Percentiles rank a stretch among this genome's conserved stretches.
These are phyloP conservation scores for Anthonomus grandis DNA, from an alignment of 1,140 invertebrate species.

Conservation along the genomic window DNA sequence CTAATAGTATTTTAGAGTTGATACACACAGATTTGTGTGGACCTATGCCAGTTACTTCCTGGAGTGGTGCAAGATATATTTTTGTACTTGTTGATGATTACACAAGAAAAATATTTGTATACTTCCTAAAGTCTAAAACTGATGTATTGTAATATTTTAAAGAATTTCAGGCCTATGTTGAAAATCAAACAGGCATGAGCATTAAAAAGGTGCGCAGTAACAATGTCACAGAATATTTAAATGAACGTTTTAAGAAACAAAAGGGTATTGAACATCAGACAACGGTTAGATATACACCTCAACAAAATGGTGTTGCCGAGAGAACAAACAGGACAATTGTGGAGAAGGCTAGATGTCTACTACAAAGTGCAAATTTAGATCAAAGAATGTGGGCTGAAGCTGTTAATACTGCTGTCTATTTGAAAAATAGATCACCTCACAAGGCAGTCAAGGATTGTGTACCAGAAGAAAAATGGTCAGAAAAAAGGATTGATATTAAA, in stretches of 20 bases:
- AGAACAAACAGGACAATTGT: slow-evolving; percentile 47
- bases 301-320: slow-evolving; percentile 49
- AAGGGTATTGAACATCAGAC: slow-evolving; percentile 33
- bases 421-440: slow-evolving; percentile 44
- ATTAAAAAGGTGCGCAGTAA: slow-evolving; percentile 31
- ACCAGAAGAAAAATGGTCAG: too few species aligned
- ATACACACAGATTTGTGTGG: slow-evolving; percentile 27
- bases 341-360: slow-evolving; percentile 41
- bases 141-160: slow-evolving; percentile 34
- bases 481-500: too few species aligned
- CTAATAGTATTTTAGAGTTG: slow-evolving; percentile 20
- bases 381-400: slow-evolving; percentile 49
- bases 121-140: slow-evolving; percentile 39
- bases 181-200: slow-evolving; percentile 40
- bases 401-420: slow-evolving; percentile 47
- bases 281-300: slow-evolving; percentile 36
- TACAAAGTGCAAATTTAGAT: slow-evolving; percentile 37
- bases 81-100: slow-evolving; percentile 47
- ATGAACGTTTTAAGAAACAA: slow-evolving; percentile 20
- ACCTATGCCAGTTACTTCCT: slow-evolving; percentile 24
- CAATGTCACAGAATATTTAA: slow-evolving; percentile 1
- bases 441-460: too few species aligned
- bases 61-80: slow-evolving; percentile 42
- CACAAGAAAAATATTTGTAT: slow-evolving; percentile 40
- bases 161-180: slow-evolving; percentile 37